Percentiles rank a stretch among this genome's conserved stretches.
Evolutionary conservation across 2,113 vertebrate genomes (phyloP).

Genomic region (Electrona antarctica): DNA sequence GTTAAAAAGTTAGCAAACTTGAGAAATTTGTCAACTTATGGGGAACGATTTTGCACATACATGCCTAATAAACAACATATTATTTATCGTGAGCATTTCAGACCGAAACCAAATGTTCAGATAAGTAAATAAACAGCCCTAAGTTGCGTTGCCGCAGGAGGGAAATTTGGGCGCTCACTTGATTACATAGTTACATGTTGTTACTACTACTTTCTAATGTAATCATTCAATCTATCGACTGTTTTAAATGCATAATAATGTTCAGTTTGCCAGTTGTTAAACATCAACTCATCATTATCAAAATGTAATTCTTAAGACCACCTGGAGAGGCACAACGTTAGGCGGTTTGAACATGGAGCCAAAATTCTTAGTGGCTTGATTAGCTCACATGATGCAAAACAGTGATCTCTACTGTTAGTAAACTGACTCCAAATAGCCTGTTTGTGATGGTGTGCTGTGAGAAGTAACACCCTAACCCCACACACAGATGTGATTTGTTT

Average conservation of each 20-base stretch:
- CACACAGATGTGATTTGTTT: slow-evolving; percentile 42
- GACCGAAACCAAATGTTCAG: too few species aligned
- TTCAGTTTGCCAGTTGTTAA: background rate
- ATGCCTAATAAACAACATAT: too few species aligned
- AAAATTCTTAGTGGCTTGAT: slow-evolving; percentile 1
- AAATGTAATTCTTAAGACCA: slow-evolving; percentile 1
- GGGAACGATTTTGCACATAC: too few species aligned
- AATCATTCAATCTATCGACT: background rate
- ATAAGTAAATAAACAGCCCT: background rate
- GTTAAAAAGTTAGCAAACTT: background rate
- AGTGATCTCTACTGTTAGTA: background rate
- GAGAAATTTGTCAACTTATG: background rate
- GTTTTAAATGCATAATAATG: background rate
- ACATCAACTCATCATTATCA: background rate
- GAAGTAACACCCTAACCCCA: slow-evolving; percentile 22
- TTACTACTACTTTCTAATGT: background rate
- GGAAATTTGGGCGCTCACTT: slow-evolving; percentile 79
- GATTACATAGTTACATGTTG: background rate
- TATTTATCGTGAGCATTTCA: too few species aligned
- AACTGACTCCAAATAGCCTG: slow-evolving; percentile 36
- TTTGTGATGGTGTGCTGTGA: slow-evolving; percentile 42
- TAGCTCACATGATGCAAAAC: background rate
- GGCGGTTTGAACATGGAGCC: slow-evolving; percentile 37
- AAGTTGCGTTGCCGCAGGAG: slow-evolving; percentile 56
- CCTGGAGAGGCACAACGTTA: slow-evolving; percentile 22